Base-by-base conservation (phyloP, 2,888 invertebrate genomes). In the Zaprionus lineosus region DNA sequence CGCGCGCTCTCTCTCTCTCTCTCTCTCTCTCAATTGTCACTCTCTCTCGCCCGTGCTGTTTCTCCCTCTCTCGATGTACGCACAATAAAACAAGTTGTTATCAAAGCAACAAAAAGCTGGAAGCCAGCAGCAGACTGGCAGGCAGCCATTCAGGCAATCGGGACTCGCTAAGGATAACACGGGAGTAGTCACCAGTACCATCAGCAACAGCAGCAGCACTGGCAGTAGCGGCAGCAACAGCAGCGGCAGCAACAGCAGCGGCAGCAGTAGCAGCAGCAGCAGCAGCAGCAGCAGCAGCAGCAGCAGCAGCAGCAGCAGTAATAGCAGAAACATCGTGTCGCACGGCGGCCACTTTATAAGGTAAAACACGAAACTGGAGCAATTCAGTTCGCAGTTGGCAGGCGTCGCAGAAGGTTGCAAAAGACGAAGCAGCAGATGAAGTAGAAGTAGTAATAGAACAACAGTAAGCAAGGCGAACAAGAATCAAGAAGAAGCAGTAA, bases 371-470 rank as follows among this genome's bases (percentile, higher is more conserved):
- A 74, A 79, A 76, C 69, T 75, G 77, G 76, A 79, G 84, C 78
- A 85, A 64, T 77, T 87, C 86, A 87, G 87, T 87, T 85, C 84
- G 86, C 84, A 85, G 79, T 86, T 84, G 87, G 87, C 87, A 79
- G 83, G 87, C 86, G 83, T 74, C 67, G 86, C 73, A 65, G 82
- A 74, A 77, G 79, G 87, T 87, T 71, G 76, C 53, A 67, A 51
- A 57, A 21, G 19, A 5, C 7, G 21, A 7, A 24, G 24, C 8
- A 24, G 24, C n/a, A 3, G 24, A 24, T 4, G n/a, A 24, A 21
- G 21, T 3, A 21, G 21, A 21, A n/a, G n/a, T n/a, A n/a, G n/a
- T n/a, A n/a, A n/a, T n/a, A n/a, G n/a, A n/a, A n/a, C n/a, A n/a
- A n/a, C n/a, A n/a, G n/a, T n/a, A n/a, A n/a, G n/a, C n/a, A n/a